Percentiles rank a stretch among this genome's conserved stretches.
These are phyloP conservation scores for Mythimna vitellina DNA, from an alignment of 2,888 invertebrate genomes.

Conservation along the genomic window DNA sequence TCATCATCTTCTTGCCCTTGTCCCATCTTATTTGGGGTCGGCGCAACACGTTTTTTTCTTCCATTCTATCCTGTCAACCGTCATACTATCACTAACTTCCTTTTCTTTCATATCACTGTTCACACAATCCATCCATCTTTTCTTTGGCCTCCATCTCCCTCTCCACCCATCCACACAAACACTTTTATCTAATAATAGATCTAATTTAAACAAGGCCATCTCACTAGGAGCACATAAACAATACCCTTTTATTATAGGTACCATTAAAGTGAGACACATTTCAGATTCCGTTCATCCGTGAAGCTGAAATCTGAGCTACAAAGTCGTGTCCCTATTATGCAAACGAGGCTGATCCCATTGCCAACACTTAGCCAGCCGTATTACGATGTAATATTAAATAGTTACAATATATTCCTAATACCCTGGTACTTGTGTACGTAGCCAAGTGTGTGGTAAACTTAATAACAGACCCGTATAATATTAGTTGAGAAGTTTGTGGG, in stretches of 20 bases:
- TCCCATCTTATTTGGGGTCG: too few relatives aligned
- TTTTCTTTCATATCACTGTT: too few relatives aligned
- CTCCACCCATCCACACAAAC: too few relatives aligned
- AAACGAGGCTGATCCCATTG: constrained; percentile 25
- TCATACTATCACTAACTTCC: too few relatives aligned
- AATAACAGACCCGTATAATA: not conserved
- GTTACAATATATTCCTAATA: not conserved
- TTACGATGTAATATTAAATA: constrained; percentile 21
- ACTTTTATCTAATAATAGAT: too few relatives aligned
- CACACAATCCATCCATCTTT: too few relatives aligned
- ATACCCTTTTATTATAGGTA: not conserved
- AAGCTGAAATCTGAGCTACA: constrained; percentile 25
- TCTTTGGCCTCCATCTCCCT: too few relatives aligned
- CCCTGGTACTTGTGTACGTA: not conserved
- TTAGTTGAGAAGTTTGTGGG: too few relatives aligned
- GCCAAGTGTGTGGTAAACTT: not conserved
- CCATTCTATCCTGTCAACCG: too few relatives aligned
- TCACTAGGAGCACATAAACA: not conserved
- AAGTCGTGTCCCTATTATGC: constrained; percentile 37
- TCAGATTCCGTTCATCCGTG: constrained; percentile 24
- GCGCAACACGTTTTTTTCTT: too few relatives aligned
- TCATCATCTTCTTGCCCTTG: too few relatives aligned
- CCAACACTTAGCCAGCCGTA: constrained; percentile 34
- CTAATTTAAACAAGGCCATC: not conserved
- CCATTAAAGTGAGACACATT: constrained; percentile 10